Evolutionary conservation across 2,797 vertebrate species (phyloP).

Genomic region (Dipus sagitta): DNA sequence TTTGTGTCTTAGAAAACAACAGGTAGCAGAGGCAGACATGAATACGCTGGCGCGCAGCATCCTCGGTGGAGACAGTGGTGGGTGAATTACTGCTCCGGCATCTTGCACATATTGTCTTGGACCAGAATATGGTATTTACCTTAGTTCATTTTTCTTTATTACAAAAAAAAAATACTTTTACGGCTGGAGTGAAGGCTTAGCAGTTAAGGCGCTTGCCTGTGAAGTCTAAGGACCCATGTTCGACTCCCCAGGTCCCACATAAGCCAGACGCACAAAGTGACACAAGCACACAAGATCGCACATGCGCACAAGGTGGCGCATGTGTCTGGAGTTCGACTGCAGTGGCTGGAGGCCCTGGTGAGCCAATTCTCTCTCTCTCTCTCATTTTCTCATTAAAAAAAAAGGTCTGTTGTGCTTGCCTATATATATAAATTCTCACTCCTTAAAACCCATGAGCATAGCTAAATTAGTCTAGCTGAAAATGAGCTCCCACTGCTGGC

Average conservation of each 20-base stretch:
- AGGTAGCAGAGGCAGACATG: neutral
- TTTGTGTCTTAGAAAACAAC: constrained; percentile 9
- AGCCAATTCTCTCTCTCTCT: too few relatives aligned
- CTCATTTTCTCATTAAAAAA: too few relatives aligned
- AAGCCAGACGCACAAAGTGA: too few relatives aligned
- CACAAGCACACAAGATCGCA: too few relatives aligned
- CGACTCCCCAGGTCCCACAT: too few relatives aligned
- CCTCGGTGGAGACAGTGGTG: neutral
- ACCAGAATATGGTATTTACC: neutral
- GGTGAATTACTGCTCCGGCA: neutral
- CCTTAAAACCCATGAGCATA: neutral
- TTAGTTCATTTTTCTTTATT: constrained; percentile 44
- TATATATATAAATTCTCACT: neutral
- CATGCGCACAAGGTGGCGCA: too few relatives aligned
- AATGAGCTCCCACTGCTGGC: neutral
- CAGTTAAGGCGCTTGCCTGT: too few relatives aligned
- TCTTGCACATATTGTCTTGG: neutral
- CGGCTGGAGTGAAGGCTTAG: too few relatives aligned
- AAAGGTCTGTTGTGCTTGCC: too few relatives aligned
- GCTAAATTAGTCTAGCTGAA: neutral
- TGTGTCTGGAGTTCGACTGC: too few relatives aligned
- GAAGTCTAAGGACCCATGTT: too few relatives aligned
- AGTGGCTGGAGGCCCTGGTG: too few relatives aligned
- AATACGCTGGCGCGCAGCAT: neutral
- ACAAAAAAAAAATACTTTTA: neutral